Evolutionary conservation across 2,888 invertebrate species (phyloP).

Genomic region (Muschampia plurimacula): DNA sequence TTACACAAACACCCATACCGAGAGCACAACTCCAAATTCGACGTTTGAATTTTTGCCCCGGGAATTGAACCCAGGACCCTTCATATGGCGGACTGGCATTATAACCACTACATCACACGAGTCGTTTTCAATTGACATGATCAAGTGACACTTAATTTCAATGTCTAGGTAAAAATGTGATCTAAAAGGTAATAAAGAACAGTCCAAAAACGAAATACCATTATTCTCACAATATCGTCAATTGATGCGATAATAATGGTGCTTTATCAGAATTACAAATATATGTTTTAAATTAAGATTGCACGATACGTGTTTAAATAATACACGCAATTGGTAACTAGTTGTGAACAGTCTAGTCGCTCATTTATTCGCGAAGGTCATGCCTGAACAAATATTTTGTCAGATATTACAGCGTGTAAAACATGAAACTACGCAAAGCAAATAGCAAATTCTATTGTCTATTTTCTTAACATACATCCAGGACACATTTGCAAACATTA

Average conservation of each 20-base stretch:
- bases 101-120: too few species aligned
- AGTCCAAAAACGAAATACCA: neutral
- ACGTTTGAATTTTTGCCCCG: too few species aligned
- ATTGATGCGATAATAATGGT: neutral
- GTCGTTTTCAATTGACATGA: too few species aligned
- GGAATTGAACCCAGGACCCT: too few species aligned
- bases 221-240: neutral
- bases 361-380: constrained; percentile 53
- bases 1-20: too few species aligned
- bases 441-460: neutral
- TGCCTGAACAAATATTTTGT: constrained; percentile 44
- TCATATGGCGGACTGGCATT: too few species aligned
- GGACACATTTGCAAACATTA: constrained; percentile 51
- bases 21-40: too few species aligned
- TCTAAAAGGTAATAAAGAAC: neutral
- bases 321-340: constrained; percentile 51
- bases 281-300: constrained; percentile 9
- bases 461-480: constrained; percentile 24
- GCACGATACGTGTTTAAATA: constrained; percentile 10
- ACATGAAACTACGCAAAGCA: constrained; percentile 42
- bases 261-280: neutral
- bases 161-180: too few species aligned
- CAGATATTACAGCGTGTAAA: constrained; percentile 39
- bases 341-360: constrained; percentile 54
- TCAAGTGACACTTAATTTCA: too few species aligned